phyloP scores from a whole-genome alignment of 2,888 invertebrate species.

The Piscicola geometra region DNA sequence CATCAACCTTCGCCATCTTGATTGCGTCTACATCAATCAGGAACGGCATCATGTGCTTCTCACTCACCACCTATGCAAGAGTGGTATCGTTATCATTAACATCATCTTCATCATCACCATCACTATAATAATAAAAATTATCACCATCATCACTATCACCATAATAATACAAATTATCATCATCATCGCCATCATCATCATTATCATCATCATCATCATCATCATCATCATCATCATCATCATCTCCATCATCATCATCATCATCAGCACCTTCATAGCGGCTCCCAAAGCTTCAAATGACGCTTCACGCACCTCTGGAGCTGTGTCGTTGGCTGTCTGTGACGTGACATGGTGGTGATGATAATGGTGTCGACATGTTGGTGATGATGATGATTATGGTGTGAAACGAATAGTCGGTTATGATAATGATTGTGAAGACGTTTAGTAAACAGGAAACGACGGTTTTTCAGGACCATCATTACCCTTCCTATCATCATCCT shows the following conservation, averaged over 20 bases:
- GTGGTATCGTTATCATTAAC: slow-evolving; percentile 9
- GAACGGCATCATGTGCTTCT: slow-evolving; percentile 79
- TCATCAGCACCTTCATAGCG: slow-evolving; percentile 84
- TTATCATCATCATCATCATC: slow-evolving; percentile 30
- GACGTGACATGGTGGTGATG: too few species aligned
- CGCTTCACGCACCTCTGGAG: slow-evolving; percentile 84
- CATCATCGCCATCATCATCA: slow-evolving; percentile 21
- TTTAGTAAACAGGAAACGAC: too few species aligned
- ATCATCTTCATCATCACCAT: slow-evolving; percentile 28
- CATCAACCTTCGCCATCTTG: slow-evolving; percentile 75
- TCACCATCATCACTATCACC: slow-evolving; percentile 58
- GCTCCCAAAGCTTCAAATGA: slow-evolving; percentile 90
- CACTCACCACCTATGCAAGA: slow-evolving; percentile 52
- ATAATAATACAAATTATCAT: too few species aligned
- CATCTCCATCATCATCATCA: slow-evolving; percentile 24
- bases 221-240: slow-evolving; percentile 26
- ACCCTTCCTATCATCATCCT: too few species aligned
- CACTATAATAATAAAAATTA: slow-evolving; percentile 13
- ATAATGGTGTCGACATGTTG: not conserved
- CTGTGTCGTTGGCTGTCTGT: slow-evolving; percentile 60
- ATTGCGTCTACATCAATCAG: slow-evolving; percentile 80
- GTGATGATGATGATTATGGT: too few species aligned
- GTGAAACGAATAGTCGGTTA: too few species aligned
- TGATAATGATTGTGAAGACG: too few species aligned
- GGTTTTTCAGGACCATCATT: too few species aligned